Evolutionary conservation across 1,140 invertebrate species (phyloP), one percentile per base, ranked within the genome.

Genomic region (Diachasmimorpha longicaudata): DNA sequence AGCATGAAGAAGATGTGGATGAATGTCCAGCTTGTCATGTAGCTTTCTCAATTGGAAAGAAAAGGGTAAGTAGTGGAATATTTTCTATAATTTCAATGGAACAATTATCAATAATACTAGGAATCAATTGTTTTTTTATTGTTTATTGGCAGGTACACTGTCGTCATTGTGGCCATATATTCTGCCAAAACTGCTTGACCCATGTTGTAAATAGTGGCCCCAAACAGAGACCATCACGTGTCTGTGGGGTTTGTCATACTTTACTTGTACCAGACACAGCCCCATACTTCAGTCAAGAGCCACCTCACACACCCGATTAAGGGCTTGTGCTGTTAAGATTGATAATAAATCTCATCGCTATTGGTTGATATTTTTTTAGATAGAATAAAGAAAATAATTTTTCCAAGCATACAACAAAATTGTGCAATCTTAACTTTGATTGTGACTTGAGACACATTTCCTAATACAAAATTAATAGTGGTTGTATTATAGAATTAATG

Each of bases 181-280:
- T 98, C 91, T 99, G 98, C 90, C 89, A 89, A 70, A 92, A 93
- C 80, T 99, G 98, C 90, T 90, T 96, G 77, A 90, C 92, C 23
- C 95, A 96, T 87, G 91, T 90, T 46, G 96, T 99, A 74, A 90
- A 91, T 77, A 95, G 95, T 83, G 98, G 98, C 70, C 97, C 97
- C 72, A 95, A 96, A 81, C 91, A 93, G 79, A 91, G 95, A 81
- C 92, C 93, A 66, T 95, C 96, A 63, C 93, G 94, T 88, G 98
- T 99, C 72, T 99, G 98, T 91, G 93, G 96, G 89, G 96, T 99
- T 72, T 99, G 98, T 90, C 96, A 98, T 91, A 99, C 98, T 37
- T 91, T 99, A 79, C 93, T 99, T 81, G 97, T 96, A 81, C 94
- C 94, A 83, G 94, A 98, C 89, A 95, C 96, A 55, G 96, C 97